Percentiles rank a stretch among this genome's conserved stretches.
These are phyloP conservation scores for Littorina saxatilis DNA, from an alignment of 1,140 invertebrate genomes.

Conservation along the genomic window DNA sequence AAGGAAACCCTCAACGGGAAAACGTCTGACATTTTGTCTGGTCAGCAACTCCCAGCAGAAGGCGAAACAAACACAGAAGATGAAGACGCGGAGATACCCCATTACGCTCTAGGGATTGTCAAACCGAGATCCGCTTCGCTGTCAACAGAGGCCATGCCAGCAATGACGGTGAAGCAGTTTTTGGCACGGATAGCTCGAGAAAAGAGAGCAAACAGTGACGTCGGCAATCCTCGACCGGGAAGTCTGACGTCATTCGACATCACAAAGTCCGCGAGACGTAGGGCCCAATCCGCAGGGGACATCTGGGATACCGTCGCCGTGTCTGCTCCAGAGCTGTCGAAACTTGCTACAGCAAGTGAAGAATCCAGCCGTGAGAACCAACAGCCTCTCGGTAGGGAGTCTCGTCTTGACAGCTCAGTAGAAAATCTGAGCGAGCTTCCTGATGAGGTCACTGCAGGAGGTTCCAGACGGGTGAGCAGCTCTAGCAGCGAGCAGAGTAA, in stretches of 20 bases:
- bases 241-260: neutral
- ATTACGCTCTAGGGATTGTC: too few relatives aligned
- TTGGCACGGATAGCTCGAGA: too few relatives aligned
- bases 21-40: too few relatives aligned
- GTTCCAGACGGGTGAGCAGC: too few relatives aligned
- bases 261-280: neutral
- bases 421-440: neutral
- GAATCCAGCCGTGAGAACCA: neutral
- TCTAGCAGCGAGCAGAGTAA: too few relatives aligned
- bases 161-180: too few relatives aligned
- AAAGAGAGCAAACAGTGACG: neutral
- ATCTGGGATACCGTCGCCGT: neutral
- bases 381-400: neutral
- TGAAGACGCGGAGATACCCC: too few relatives aligned
- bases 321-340: neutral
- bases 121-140: too few relatives aligned
- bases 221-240: neutral
- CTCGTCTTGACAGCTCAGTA: neutral
- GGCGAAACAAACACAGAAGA: too few relatives aligned
- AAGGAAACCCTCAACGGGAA: too few relatives aligned
- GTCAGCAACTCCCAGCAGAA: too few relatives aligned
- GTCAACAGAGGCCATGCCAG: too few relatives aligned
- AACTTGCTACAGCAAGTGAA: neutral
- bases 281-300: conserved; percentile 9
- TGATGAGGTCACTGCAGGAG: neutral